These are phyloP conservation scores for Cerastoderma edule DNA, from an alignment of 2,888 invertebrate genomes.

Conservation along the genomic window DNA sequence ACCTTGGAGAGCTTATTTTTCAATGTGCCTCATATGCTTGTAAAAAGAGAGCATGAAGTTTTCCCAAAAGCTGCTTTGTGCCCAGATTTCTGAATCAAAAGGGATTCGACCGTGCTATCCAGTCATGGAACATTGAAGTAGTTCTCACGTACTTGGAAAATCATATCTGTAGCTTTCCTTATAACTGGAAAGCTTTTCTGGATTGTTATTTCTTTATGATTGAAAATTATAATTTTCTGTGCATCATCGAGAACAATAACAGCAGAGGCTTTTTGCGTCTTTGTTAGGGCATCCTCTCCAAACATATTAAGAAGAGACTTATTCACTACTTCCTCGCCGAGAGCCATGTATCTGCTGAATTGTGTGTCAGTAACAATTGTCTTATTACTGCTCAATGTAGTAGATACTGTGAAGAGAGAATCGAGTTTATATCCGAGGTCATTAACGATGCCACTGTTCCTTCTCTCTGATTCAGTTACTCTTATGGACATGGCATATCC, in stretches of 20 bases:
- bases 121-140: background rate
- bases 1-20: constrained; percentile 5
- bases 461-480: constrained; percentile 12
- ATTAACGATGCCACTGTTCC: background rate
- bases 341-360: constrained; percentile 11
- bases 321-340: background rate
- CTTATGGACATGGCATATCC: background rate
- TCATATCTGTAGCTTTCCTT: background rate
- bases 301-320: background rate
- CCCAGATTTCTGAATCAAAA: constrained; percentile 4
- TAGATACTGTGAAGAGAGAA: background rate
- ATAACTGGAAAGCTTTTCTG: constrained; percentile 1
- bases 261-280: background rate
- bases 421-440: background rate
- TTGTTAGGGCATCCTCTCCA: constrained; percentile 20
- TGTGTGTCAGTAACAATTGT: constrained; percentile 5
- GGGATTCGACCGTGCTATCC: background rate
- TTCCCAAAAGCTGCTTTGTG: constrained; percentile 14
- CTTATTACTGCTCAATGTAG: background rate
- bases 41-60: background rate
- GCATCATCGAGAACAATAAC: constrained; percentile 19
- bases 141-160: constrained; percentile 3
- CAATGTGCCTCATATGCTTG: constrained; percentile 3
- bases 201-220: constrained; percentile 3
- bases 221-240: background rate